Evolutionary conservation across 1,140 invertebrate species (phyloP).

Genomic region (Bombus difficillimus): DNA sequence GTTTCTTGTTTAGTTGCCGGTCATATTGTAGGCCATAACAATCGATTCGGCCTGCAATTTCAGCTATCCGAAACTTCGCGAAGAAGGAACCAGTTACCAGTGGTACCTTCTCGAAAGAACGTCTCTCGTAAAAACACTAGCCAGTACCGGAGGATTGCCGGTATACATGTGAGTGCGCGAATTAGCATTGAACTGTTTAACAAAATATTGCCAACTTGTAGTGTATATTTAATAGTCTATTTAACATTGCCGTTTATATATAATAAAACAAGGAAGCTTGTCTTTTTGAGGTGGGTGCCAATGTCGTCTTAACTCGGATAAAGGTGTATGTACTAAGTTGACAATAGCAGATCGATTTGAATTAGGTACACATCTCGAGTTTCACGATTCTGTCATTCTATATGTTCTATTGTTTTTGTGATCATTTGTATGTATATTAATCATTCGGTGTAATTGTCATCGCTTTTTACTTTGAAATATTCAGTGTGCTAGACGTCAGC

Average conservation of each 20-base stretch:
- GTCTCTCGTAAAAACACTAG: slow-evolving; percentile 57
- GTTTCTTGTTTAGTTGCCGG: slow-evolving; percentile 17
- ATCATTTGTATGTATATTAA: no score
- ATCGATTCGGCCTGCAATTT: slow-evolving; percentile 53
- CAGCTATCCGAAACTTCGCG: slow-evolving; percentile 59
- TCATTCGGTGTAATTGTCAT: not conserved
- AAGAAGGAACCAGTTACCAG: slow-evolving; percentile 54
- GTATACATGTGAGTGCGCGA: slow-evolving; percentile 45
- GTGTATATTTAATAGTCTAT: not conserved
- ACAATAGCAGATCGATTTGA: not conserved
- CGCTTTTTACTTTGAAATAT: not conserved
- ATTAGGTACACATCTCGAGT: not conserved
- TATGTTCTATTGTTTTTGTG: not conserved
- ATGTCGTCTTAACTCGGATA: not conserved
- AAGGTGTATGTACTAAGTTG: not conserved
- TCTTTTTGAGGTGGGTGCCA: slow-evolving; percentile 34
- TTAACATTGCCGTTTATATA: not conserved
- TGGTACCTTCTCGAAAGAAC: slow-evolving; percentile 62
- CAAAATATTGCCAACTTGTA: not conserved
- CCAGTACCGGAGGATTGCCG: slow-evolving; percentile 32
- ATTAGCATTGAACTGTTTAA: not conserved
- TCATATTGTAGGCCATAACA: slow-evolving; percentile 18
- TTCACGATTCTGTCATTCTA: not conserved
- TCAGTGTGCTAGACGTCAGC: slow-evolving; percentile 3
- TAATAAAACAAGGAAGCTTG: slow-evolving; percentile 17